Percentiles rank a stretch among this genome's conserved stretches.
These are phyloP conservation scores for Drosophila bocqueti DNA, from an alignment of 1,140 invertebrate species.

Conservation along the genomic window DNA sequence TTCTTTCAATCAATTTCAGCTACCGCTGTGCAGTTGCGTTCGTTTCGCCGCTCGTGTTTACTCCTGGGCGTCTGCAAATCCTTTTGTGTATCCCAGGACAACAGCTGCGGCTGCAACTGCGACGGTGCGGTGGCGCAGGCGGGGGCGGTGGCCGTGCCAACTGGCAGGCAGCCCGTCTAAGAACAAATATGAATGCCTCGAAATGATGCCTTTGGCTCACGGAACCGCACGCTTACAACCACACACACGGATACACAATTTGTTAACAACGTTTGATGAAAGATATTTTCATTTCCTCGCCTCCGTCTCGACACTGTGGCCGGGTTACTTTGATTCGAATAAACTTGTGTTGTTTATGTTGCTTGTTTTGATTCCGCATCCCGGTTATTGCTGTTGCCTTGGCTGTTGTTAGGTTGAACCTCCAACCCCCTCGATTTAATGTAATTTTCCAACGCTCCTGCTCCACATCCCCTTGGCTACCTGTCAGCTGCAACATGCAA, in stretches of 20 bases:
- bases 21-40: conserved; percentile 55
- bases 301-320: conserved; percentile 29
- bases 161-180: conserved; percentile 27
- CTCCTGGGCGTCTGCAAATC: conserved; percentile 63
- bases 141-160: conserved; percentile 2
- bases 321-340: conserved; percentile 57
- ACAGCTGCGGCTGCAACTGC: conserved; percentile 61
- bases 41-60: conserved; percentile 42
- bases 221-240: conserved; percentile 11
- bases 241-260: conserved; percentile 42
- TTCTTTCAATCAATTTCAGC: conserved; percentile 73
- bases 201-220: conserved; percentile 39
- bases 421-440: conserved; percentile 47
- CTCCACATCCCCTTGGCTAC: conserved; percentile 36
- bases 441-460: conserved; percentile 52
- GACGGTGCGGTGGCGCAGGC: conserved; percentile 4
- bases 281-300: conserved; percentile 61
- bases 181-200: conserved; percentile 65
- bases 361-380: conserved; percentile 33
- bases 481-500: conserved; percentile 74
- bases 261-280: conserved; percentile 51
- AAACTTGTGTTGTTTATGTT: conserved; percentile 34
- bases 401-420: conserved; percentile 57
- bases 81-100: conserved; percentile 77
- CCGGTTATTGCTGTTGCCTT: conserved; percentile 37